Evolutionary conservation across 2,113 vertebrate genomes (phyloP), one percentile per base, ranked within the genome.

Genomic region (Pygoscelis adeliae): DNA sequence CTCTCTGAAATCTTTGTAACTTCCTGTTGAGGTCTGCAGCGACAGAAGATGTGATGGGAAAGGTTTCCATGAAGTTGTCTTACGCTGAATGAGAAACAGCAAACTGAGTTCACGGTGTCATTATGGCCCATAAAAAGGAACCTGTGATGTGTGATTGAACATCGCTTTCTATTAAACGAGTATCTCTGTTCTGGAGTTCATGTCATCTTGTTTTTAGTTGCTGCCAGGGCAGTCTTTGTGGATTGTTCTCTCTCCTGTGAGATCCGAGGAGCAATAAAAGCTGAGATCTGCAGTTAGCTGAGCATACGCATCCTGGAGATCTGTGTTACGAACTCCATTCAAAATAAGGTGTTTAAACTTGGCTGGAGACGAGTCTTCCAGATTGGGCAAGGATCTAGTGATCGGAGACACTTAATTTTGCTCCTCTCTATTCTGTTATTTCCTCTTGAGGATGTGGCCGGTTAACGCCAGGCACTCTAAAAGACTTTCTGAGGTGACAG

Each of bases 291-390:
- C 85, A 30, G 40, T 27, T 27, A 40, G 55, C 58, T 62, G 71
- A 67, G 78, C 10, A 0, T 6, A 12, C 0, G 0, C 2, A 10
- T 78, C 15, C 4, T 23, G 52, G 36, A 44, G 52, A 62, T 1
- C 30, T 1, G 6, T 6, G 34, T 40, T 4, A 10, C 1, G 30
- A 63, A 1, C 62, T 72, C 27, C 32, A 5, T n/a, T 21, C 81
- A 26, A 30, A 49, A 21, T 6, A 3, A 66, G 53, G 19, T 17
- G 5, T 76, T 86, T 15, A 9, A 36, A 20, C 38, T 5, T 25
- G 6, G 40, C 83, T 16, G 74, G 88, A 69, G 52, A 10, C 4
- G 1, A 40, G 50, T 9, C 62, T 42, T 4, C 17, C 27, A 6
- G 46, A 6, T 2, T 42, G 87, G 63, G 62, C 32, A 22, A 70